Conservation (phyloP, 2,113 vertebrate species). For the Cathartes aura region DNA sequence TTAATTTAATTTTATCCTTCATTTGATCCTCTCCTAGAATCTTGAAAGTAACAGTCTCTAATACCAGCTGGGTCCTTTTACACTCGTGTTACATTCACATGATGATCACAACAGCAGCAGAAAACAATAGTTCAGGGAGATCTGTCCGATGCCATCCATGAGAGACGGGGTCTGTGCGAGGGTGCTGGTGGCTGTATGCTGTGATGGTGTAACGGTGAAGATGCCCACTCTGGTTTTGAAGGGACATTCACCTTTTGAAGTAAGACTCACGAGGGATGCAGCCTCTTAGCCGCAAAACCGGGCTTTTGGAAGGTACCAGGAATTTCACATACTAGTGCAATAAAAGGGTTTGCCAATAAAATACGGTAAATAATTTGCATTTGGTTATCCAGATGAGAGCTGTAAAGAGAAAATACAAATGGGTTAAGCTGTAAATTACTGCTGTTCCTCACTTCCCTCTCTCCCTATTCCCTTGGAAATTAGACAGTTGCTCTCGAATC, state of each 20-base stretch:
- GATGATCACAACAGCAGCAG: not conserved
- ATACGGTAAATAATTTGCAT: constrained; percentile 38
- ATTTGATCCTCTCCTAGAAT: constrained; percentile 62
- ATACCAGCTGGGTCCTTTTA: constrained; percentile 29
- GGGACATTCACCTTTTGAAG: fast-evolving
- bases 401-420: constrained; percentile 51
- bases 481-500: constrained; percentile 45
- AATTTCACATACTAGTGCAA: not conserved
- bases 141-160: not conserved
- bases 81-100: not conserved
- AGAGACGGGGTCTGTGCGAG: not conserved
- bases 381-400: constrained; percentile 45
- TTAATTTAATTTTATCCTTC: constrained; percentile 70
- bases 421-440: constrained; percentile 30
- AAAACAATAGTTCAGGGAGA: not conserved
- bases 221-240: not conserved
- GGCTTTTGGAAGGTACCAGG: not conserved
- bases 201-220: fast-evolving
- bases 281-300: not conserved
- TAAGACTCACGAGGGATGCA: fast-evolving
- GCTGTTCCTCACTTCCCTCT: not conserved
- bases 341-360: not conserved
- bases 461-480: constrained; percentile 46
- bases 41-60: constrained; percentile 31
- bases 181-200: fast-evolving